A percentile compares a stretch with the other conserved stretches of the same genome.
Evolutionary conservation across 2,888 invertebrate species (phyloP).

Genomic region (Conus canariensis): DNA sequence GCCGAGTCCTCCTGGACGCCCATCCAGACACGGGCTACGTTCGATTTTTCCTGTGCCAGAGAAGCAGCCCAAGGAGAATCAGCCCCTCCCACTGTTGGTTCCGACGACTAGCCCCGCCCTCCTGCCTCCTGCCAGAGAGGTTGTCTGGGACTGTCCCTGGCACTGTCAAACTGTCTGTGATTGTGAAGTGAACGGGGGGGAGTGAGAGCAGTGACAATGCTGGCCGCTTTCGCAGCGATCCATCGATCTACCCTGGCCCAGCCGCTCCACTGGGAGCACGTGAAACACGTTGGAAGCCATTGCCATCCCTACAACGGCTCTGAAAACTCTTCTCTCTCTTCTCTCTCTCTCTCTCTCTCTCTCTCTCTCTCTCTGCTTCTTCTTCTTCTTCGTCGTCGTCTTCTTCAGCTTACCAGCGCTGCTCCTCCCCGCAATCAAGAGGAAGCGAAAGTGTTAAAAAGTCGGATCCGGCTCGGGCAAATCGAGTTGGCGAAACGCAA

Average conservation of each 20-base stretch:
- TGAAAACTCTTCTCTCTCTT: neutral
- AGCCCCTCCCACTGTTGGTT: too few relatives aligned
- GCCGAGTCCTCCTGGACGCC: too few relatives aligned
- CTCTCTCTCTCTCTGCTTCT: neutral
- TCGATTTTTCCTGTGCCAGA: too few relatives aligned
- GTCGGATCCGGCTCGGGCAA: constrained; percentile 33
- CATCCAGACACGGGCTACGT: too few relatives aligned
- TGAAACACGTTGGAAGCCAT: neutral
- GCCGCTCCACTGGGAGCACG: neutral
- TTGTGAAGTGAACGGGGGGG: neutral
- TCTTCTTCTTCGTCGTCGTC: neutral
- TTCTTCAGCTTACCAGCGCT: neutral
- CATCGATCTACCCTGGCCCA: neutral
- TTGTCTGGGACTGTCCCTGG: too few relatives aligned
- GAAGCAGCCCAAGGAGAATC: too few relatives aligned
- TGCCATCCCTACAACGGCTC: neutral
- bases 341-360: constrained; percentile 3
- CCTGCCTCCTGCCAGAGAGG: neutral
- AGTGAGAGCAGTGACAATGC: neutral
- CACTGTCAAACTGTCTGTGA: too few relatives aligned
- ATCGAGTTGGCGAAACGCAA: constrained; percentile 42
- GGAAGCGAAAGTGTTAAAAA: constrained; percentile 36
- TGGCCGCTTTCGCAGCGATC: neutral
- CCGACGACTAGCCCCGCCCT: too few relatives aligned
- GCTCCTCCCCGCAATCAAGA: constrained; percentile 10